These are phyloP conservation scores for Sarcophilus harrisii DNA, from an alignment of 2,797 vertebrate species.

Conservation along the genomic window DNA sequence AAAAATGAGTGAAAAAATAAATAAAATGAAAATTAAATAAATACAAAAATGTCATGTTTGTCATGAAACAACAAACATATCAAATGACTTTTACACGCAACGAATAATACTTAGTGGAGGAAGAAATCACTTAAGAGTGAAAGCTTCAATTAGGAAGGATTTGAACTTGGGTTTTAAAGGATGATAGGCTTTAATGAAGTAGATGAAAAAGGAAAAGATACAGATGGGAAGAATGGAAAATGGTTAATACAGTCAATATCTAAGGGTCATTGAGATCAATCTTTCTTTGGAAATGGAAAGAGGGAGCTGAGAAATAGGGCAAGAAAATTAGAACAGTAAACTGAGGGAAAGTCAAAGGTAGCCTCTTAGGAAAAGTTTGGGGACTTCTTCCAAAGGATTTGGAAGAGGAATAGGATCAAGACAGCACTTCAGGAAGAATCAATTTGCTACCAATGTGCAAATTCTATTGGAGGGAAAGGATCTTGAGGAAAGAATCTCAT, in stretches of 20 bases:
- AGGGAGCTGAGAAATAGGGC: not conserved
- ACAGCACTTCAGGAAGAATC: not conserved
- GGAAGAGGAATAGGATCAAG: not conserved
- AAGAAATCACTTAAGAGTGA: not conserved
- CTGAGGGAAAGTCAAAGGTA: not conserved
- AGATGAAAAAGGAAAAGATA: not conserved
- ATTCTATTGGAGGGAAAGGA: not conserved
- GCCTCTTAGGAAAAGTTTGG: not conserved
- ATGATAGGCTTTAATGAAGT: not conserved
- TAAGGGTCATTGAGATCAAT: not conserved
- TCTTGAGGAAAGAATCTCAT: not conserved
- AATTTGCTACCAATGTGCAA: not conserved
- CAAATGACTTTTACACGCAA: not conserved
- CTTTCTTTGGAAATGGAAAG: not conserved
- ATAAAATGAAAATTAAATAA: not conserved
- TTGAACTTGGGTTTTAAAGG: not conserved
- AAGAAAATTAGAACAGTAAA: not conserved
- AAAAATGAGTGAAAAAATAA: not conserved
- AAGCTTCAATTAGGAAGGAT: not conserved
- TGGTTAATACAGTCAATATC: not conserved
- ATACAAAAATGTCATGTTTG: not conserved
- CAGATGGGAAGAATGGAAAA: not conserved
- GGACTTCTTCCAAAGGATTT: not conserved
- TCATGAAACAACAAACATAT: not conserved
- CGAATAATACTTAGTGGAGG: not conserved